A percentile compares a stretch with the other conserved stretches of the same genome.
Conservation (phyloP, 2,797 vertebrate genomes). For the Rhynchonycteris naso region DNA sequence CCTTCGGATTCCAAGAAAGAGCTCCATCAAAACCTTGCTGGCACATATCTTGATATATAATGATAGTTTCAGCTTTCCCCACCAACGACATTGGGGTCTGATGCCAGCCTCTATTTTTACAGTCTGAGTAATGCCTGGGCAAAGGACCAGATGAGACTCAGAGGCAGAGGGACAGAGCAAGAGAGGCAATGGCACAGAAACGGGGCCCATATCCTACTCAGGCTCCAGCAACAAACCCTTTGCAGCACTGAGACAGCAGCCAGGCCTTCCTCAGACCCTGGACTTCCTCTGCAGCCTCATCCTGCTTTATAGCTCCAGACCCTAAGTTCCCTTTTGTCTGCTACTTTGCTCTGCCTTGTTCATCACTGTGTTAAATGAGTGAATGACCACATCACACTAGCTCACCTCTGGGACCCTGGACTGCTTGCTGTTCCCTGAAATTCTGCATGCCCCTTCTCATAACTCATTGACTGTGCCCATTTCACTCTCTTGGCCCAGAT, state of each 20-base stretch:
- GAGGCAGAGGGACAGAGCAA: constrained; percentile 24
- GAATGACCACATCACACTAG: background rate
- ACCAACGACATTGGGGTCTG: background rate
- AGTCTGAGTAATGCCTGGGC: constrained; percentile 63
- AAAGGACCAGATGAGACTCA: background rate
- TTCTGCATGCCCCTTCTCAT: background rate
- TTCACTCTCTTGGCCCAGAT: background rate
- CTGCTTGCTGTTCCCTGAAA: background rate
- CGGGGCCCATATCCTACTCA: background rate
- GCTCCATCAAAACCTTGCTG: background rate
- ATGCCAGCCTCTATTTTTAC: constrained; percentile 67
- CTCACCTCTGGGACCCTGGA: background rate
- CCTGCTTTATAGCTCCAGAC: background rate
- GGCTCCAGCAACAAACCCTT: background rate
- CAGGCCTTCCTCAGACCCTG: background rate
- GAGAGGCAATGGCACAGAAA: background rate
- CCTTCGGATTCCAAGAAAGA: background rate
- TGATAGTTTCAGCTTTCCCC: constrained; percentile 56
- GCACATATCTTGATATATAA: background rate
- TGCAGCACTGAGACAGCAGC: background rate
- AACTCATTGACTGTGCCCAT: background rate
- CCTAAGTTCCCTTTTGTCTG: background rate
- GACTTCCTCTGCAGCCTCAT: background rate
- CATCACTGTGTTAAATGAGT: rapidly evolving
- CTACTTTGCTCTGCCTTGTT: background rate